A percentile compares a stretch with the other conserved stretches of the same genome.
phyloP scores from a whole-genome alignment of 2,113 vertebrate species.

The Tachysurus vachellii region DNA sequence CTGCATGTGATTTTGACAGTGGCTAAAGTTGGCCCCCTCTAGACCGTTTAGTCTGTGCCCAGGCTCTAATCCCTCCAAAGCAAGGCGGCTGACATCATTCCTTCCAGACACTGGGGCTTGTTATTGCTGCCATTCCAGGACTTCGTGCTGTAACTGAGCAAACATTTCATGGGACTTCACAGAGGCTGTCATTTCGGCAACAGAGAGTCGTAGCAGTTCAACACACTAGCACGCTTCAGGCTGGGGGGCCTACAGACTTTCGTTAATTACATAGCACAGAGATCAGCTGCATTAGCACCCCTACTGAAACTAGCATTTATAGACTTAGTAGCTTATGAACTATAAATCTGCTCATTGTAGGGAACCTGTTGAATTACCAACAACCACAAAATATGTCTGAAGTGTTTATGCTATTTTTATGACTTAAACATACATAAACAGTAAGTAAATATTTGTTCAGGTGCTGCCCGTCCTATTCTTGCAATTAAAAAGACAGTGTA shows the following conservation, averaged over 20 bases:
- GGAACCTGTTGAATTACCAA: constrained; percentile 25
- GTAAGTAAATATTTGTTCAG: constrained; percentile 42
- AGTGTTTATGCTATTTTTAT: constrained; percentile 39
- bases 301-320: constrained; percentile 29
- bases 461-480: neutral
- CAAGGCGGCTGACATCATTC: constrained; percentile 53
- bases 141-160: constrained; percentile 51
- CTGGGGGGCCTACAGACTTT: constrained; percentile 20
- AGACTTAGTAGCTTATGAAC: constrained; percentile 25
- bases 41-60: constrained; percentile 35
- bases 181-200: constrained; percentile 44
- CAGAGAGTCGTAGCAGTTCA: constrained; percentile 22
- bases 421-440: constrained; percentile 35
- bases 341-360: constrained; percentile 25
- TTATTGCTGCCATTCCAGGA: constrained; percentile 55
- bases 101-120: constrained; percentile 50
- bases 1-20: constrained; percentile 50
- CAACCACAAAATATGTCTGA: constrained; percentile 21
- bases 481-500: constrained; percentile 17
- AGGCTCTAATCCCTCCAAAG: constrained; percentile 48
- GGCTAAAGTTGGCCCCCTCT: constrained; percentile 35
- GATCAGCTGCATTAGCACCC: constrained; percentile 29
- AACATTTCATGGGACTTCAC: constrained; percentile 51
- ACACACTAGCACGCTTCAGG: constrained; percentile 24
- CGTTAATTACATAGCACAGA: constrained; percentile 39